Evolutionary conservation across 2,113 vertebrate species (phyloP).

Genomic region (Percina caprodes): DNA sequence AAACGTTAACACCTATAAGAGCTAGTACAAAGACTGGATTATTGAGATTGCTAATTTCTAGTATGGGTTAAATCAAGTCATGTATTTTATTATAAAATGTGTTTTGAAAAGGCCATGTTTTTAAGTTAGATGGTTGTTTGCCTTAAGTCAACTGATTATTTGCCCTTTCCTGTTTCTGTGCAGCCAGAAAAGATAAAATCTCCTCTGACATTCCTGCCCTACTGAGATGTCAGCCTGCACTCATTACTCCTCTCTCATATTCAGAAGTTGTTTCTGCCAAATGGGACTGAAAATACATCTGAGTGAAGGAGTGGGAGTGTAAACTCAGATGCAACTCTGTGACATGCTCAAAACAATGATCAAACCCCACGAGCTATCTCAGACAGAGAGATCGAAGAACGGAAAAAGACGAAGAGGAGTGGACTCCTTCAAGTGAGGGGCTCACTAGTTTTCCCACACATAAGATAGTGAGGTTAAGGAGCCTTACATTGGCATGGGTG

Average conservation of each 20-base stretch:
- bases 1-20: constrained; percentile 2
- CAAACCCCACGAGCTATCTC: constrained; percentile 18
- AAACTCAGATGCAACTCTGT: constrained; percentile 38
- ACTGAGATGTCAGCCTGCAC: constrained; percentile 49
- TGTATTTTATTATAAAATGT: constrained; percentile 5
- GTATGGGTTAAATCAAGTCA: neutral
- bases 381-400: constrained; percentile 39
- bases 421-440: constrained; percentile 25
- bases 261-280: constrained; percentile 59
- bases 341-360: constrained; percentile 55
- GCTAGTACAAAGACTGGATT: neutral
- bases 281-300: constrained; percentile 38
- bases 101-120: neutral
- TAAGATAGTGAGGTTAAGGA: constrained; percentile 28
- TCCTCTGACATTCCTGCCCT: constrained; percentile 65
- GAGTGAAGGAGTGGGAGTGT: constrained; percentile 16
- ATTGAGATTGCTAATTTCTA: constrained; percentile 4
- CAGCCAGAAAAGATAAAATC: constrained; percentile 67
- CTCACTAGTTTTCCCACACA: constrained; percentile 25
- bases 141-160: constrained; percentile 32
- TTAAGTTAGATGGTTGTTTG: constrained; percentile 6
- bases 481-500: constrained; percentile 57
- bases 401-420: constrained; percentile 12
- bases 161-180: constrained; percentile 48
- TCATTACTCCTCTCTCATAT: constrained; percentile 53